phyloP scores from a whole-genome alignment of 2,113 vertebrate genomes.

The Misgurnus anguillicaudatus region DNA sequence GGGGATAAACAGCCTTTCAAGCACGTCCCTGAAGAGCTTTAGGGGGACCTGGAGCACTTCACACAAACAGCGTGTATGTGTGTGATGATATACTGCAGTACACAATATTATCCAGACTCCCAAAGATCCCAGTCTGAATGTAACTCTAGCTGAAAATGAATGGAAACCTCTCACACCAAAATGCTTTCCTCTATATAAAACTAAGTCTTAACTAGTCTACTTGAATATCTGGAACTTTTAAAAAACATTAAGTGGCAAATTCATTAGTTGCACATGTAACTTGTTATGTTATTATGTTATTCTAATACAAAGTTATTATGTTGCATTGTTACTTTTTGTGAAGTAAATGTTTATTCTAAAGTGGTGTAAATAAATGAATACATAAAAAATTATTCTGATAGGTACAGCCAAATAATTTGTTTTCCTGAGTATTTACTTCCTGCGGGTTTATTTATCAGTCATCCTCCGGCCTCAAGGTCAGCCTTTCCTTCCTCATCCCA shows the following conservation, averaged over 20 bases:
- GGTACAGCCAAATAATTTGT: slow-evolving; percentile 44
- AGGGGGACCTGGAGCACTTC: background rate
- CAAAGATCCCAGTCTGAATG: background rate
- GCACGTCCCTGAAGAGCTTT: background rate
- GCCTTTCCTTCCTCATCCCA: background rate
- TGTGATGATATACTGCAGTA: background rate
- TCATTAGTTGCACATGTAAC: background rate
- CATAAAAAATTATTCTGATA: background rate
- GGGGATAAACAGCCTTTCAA: background rate
- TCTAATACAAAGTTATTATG: no score
- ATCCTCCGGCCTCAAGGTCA: slow-evolving; percentile 66
- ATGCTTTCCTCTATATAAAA: background rate
- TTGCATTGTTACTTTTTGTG: no score
- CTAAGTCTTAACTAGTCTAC: background rate
- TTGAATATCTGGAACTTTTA: background rate
- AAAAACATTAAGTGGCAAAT: background rate
- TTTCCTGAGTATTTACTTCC: slow-evolving; percentile 53
- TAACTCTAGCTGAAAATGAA: background rate
- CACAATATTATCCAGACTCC: slow-evolving; percentile 1
- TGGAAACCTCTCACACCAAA: background rate
- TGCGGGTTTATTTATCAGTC: slow-evolving; percentile 57
- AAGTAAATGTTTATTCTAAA: no score
- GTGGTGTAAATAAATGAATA: no score
- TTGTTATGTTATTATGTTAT: no score
- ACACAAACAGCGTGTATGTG: background rate